Conservation (phyloP, 2,797 vertebrate species). For the Champsocephalus gunnari region DNA sequence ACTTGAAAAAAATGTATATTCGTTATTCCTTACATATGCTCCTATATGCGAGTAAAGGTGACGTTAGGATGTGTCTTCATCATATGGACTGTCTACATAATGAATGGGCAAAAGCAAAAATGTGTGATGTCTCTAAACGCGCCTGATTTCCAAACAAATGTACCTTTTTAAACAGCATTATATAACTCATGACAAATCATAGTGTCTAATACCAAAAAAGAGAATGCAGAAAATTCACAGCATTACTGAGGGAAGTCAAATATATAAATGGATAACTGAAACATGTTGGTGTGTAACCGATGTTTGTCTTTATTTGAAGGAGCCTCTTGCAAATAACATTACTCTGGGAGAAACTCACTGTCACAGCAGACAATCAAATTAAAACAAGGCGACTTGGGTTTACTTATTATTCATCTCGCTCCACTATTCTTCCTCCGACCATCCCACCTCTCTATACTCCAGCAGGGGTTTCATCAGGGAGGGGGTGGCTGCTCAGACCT, state of each 20-base stretch:
- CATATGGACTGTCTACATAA: constrained; percentile 18
- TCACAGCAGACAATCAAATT: constrained; percentile 62
- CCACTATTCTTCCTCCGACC: constrained; percentile 21
- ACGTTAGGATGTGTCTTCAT: constrained; percentile 32
- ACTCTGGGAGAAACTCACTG: constrained; percentile 56
- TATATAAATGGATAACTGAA: constrained; percentile 59
- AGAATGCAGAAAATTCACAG: constrained; percentile 63
- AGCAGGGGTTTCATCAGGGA: constrained; percentile 40
- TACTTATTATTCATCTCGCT: constrained; percentile 27
- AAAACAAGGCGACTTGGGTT: constrained; percentile 78
- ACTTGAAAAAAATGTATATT: constrained; percentile 45
- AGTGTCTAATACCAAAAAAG: constrained; percentile 56
- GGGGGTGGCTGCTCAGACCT: constrained; percentile 24
- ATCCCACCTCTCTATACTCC: constrained; percentile 32
- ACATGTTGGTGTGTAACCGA: constrained; percentile 46
- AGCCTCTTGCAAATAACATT: constrained; percentile 55
- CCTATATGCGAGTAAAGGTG: constrained; percentile 36
- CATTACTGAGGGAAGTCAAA: constrained; percentile 57
- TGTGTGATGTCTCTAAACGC: constrained; percentile 16
- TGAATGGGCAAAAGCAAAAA: constrained; percentile 36
- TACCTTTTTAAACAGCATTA: constrained; percentile 38
- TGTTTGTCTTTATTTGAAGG: constrained; percentile 64
- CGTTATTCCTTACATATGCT: constrained; percentile 30
- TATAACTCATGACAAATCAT: constrained; percentile 51
- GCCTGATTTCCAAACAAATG: constrained; percentile 31